Percentiles rank a stretch among this genome's conserved stretches.
Conservation (phyloP, 92 coral and sea anemone species). For the Palythoa caribaeorum region DNA sequence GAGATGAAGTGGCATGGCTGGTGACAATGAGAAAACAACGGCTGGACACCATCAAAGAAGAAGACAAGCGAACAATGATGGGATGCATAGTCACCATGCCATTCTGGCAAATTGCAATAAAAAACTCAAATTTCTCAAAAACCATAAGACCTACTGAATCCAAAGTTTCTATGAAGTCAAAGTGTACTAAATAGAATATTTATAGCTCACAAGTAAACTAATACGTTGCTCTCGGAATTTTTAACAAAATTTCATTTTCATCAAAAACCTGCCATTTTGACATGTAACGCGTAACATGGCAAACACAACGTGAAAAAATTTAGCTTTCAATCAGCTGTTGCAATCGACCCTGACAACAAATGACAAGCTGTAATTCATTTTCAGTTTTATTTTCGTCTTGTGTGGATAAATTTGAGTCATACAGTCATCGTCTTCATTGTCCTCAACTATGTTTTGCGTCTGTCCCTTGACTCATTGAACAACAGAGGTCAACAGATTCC, state of each 20-base stretch:
- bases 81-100: constrained; percentile 27
- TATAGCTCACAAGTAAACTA: neutral
- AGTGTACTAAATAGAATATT: constrained; percentile 18
- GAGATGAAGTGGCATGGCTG: neutral
- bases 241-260: constrained; percentile 11
- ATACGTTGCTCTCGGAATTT: neutral
- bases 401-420: neutral
- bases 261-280: neutral
- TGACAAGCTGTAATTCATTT: constrained; percentile 13
- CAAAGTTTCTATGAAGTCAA: constrained; percentile 9
- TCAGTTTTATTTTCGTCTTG: neutral
- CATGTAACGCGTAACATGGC: constrained; percentile 26
- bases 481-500: too few species aligned
- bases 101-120: neutral
- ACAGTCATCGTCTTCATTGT: neutral
- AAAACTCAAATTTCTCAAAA: constrained; percentile 12
- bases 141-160: constrained; percentile 15
- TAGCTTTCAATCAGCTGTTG: neutral
- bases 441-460: too few species aligned
- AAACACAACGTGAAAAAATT: constrained; percentile 3
- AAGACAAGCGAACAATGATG: constrained; percentile 8
- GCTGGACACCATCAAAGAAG: neutral
- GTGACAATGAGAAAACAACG: neutral
- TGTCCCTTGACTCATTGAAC: too few species aligned
- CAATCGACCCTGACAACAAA: constrained; percentile 4